A percentile compares a stretch with the other conserved stretches of the same genome.
Conservation (phyloP, 2,113 vertebrate species). For the Antechinus stuartii region DNA sequence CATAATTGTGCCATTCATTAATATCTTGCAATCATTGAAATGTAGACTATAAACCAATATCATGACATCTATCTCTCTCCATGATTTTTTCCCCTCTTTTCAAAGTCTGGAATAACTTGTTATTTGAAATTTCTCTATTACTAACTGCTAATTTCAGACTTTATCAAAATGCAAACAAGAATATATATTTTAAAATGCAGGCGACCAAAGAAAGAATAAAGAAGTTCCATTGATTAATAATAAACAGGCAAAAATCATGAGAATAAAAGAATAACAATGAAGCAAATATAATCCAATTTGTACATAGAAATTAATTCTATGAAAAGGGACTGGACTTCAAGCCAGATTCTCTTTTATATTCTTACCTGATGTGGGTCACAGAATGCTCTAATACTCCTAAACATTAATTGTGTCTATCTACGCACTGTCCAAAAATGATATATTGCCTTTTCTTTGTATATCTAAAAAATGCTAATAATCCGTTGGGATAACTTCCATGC, state of each 20-base stretch:
- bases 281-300: neutral
- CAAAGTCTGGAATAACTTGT: conserved; percentile 54
- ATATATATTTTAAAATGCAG: conserved; percentile 63
- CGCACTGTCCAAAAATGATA: neutral
- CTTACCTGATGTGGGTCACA: neutral
- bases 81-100: neutral
- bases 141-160: conserved; percentile 23
- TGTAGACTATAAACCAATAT: conserved; percentile 39
- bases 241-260: conserved; percentile 45
- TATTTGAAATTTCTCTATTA: conserved; percentile 44
- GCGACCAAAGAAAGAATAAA: conserved; percentile 52
- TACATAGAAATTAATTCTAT: neutral
- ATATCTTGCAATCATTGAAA: conserved; percentile 46
- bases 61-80: conserved; percentile 33
- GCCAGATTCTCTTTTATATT: neutral
- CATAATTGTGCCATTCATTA: conserved; percentile 44
- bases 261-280: neutral
- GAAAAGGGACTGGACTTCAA: neutral
- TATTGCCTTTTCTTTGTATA: neutral
- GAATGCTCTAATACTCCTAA: neutral
- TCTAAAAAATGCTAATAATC: neutral
- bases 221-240: conserved; percentile 25
- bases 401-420: neutral
- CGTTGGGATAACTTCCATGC: neutral
- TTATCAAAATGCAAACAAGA: conserved; percentile 44